Percentiles rank a stretch among this genome's conserved stretches.
phyloP scores from a whole-genome alignment of 2,888 invertebrate genomes.

The Drosophila dives region DNA sequence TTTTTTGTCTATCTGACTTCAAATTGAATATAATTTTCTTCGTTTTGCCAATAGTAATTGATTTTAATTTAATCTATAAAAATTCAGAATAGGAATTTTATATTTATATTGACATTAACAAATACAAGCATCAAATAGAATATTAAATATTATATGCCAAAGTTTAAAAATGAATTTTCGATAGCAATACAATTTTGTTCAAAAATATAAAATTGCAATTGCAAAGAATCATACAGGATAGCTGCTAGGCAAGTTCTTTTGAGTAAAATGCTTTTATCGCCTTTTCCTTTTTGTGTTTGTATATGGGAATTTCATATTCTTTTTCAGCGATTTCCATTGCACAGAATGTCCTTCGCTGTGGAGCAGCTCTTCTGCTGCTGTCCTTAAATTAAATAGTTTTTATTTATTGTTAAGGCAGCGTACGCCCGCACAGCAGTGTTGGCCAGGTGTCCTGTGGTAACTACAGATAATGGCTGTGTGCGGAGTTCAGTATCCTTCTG shows the following conservation, averaged over 20 bases:
- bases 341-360: constrained; percentile 33
- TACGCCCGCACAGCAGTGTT: constrained; percentile 28
- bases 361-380: constrained; percentile 40
- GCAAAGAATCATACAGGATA: neutral
- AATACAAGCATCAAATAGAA: neutral
- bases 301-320: constrained; percentile 54
- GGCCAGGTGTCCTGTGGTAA: constrained; percentile 43
- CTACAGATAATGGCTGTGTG: constrained; percentile 63
- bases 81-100: neutral
- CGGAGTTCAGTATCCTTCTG: constrained; percentile 43
- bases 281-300: constrained; percentile 29
- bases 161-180: neutral
- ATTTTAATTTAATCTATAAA: neutral
- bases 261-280: neutral
- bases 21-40: neutral
- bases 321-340: constrained; percentile 31
- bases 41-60: neutral
- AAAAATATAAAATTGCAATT: neutral
- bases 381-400: constrained; percentile 82
- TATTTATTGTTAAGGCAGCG: constrained; percentile 75
- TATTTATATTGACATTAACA: neutral
- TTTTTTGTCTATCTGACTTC: neutral
- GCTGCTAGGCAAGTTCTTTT: neutral
- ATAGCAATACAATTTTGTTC: neutral
- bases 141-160: neutral